A percentile compares a stretch with the other conserved stretches of the same genome.
Evolutionary conservation across 2,113 vertebrate species (phyloP).

Genomic region (Bombycilla garrulus): DNA sequence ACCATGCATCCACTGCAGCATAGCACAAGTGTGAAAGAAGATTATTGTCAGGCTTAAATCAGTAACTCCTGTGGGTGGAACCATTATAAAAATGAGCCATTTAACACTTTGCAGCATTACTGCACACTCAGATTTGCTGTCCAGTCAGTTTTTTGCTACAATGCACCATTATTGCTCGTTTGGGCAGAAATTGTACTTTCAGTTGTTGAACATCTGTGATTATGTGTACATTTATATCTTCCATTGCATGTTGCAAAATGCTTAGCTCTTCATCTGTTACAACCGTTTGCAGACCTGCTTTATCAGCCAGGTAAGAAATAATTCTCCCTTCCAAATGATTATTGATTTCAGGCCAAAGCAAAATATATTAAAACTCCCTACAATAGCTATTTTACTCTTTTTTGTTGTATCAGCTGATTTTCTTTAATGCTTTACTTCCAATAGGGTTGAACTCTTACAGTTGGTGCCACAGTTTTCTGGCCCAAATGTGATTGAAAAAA

Average conservation of each 20-base stretch:
- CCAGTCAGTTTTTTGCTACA: background rate
- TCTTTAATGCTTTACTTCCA: background rate
- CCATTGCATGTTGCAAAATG: background rate
- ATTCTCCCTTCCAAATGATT: background rate
- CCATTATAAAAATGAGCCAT: background rate
- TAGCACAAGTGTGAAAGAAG: background rate
- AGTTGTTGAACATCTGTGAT: background rate
- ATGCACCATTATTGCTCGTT: accelerated
- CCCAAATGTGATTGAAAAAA: background rate
- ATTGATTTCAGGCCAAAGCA: background rate
- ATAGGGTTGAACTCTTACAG: background rate
- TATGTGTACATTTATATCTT: background rate
- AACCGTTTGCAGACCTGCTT: background rate
- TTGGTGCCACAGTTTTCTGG: background rate
- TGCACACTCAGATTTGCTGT: background rate
- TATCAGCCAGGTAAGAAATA: background rate
- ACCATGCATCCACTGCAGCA: background rate
- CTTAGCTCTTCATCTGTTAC: background rate
- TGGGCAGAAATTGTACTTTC: background rate
- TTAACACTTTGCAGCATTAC: background rate
- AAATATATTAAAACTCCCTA: background rate
- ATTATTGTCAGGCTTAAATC: background rate
- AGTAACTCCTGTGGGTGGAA: background rate
- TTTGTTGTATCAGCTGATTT: background rate
- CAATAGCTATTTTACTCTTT: background rate